Conservation (phyloP, 1,140 invertebrate species). For the Ceratina japonica region DNA sequence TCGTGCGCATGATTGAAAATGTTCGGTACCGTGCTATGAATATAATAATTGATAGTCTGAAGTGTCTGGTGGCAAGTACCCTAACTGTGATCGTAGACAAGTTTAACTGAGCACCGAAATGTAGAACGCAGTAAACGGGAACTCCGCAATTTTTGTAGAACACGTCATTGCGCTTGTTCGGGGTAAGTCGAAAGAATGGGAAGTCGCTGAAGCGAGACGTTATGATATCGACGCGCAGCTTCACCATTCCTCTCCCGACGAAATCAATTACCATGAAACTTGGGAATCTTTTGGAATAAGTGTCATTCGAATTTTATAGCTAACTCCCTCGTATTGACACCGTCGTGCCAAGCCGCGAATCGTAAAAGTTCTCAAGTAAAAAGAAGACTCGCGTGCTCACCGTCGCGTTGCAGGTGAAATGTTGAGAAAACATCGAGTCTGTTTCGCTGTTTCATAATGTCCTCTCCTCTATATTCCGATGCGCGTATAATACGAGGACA, state of each 20-base stretch:
- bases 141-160: no score
- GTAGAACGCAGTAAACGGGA: no score
- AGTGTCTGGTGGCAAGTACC: no score
- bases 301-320: constrained; percentile 9
- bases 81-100: no score
- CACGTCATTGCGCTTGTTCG: not conserved
- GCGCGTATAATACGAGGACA: no score
- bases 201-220: not conserved
- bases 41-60: no score
- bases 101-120: no score
- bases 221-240: not conserved
- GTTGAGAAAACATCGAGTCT: no score
- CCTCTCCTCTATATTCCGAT: no score
- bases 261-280: constrained; percentile 16
- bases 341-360: not conserved
- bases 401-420: not conserved
- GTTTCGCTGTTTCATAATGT: no score
- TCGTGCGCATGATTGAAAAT: no score
- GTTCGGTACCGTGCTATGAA: no score
- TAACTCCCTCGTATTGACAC: not conserved
- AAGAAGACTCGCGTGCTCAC: not conserved
- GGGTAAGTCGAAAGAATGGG: not conserved
- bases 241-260: not conserved
- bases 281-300: not conserved
- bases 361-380: constrained; percentile 6